These are phyloP conservation scores for Pygoscelis adeliae DNA, from an alignment of 2,113 vertebrate species.

Conservation along the genomic window DNA sequence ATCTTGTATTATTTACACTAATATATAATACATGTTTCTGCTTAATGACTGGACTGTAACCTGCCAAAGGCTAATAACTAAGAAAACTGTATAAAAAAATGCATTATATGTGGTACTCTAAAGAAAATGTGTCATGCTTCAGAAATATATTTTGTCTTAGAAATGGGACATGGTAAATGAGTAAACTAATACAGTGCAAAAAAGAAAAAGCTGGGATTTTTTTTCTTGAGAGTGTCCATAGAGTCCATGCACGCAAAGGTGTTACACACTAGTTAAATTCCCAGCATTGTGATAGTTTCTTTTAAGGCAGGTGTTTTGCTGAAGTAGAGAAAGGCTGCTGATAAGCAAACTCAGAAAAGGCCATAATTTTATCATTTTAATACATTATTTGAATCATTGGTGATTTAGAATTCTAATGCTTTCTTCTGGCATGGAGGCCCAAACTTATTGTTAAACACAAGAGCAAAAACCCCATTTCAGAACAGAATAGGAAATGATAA, in stretches of 20 bases:
- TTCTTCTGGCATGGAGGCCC: fast-evolving
- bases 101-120: neutral
- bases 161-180: neutral
- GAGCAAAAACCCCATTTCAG: neutral
- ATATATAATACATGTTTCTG: neutral
- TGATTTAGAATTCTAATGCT: neutral
- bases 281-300: neutral
- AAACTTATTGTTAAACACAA: neutral
- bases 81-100: neutral
- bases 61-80: neutral
- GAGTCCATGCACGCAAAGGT: neutral
- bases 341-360: neutral
- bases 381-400: neutral
- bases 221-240: neutral
- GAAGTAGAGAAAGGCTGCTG: neutral
- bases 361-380: neutral
- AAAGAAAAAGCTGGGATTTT: neutral
- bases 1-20: neutral
- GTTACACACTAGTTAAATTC: fast-evolving
- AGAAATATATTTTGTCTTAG: neutral
- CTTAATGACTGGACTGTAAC: neutral
- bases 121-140: neutral
- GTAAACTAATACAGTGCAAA: neutral
- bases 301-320: neutral
- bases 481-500: neutral